Evolutionary conservation across 2,797 vertebrate species (phyloP), one percentile per base, ranked within the genome.

Genomic region (Limnodromus scolopaceus): DNA sequence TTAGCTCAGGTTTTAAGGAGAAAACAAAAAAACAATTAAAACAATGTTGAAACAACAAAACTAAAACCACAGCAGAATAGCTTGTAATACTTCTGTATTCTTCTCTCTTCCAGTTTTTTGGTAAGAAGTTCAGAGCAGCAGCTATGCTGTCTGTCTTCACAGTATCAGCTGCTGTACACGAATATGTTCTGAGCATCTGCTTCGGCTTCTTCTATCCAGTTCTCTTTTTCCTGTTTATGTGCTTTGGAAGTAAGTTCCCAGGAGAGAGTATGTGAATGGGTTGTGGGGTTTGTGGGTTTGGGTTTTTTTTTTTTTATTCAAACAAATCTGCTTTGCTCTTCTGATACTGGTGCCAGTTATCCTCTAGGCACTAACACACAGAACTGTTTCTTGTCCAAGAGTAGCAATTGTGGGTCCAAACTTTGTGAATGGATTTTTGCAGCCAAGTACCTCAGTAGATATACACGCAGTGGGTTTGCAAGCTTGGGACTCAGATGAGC

Each of bases 151-250:
- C 98, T 13, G 99, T 99, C 76, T 99, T 99, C 63, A 98, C 98
- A 0, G 92, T 99, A 27, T 99, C 99, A 13, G 99, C 99, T 8
- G 97, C 98, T 27, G 99, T 99, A 72, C 99, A 99, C 0, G 99
- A 99, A 30, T 99, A 99, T 14, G 98, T 98, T 88, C 95, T 99
- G 48, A 98, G 98, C 36, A 85, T 99, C 96, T 99, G 98, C 97
- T 98, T 99, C 22, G 99, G 98, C 61, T 99, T 98, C 97, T 99
- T 99, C 97, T 99, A 99, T 81, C 99, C 99, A 1, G 99, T 99
- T 53, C 98, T 99, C 82, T 99, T 99, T 68, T 99, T 98, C 95
- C 98, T 99, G 96, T 99, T 99, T 75, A 98, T 99, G 97, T 99
- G 99, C 96, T 99, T 99, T 95, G 99, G 99, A 98, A 98, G 99